Percentiles rank a stretch among this genome's conserved stretches.
Evolutionary conservation across 1,140 invertebrate genomes (phyloP).

Genomic region (Calephelis virginiensis): DNA sequence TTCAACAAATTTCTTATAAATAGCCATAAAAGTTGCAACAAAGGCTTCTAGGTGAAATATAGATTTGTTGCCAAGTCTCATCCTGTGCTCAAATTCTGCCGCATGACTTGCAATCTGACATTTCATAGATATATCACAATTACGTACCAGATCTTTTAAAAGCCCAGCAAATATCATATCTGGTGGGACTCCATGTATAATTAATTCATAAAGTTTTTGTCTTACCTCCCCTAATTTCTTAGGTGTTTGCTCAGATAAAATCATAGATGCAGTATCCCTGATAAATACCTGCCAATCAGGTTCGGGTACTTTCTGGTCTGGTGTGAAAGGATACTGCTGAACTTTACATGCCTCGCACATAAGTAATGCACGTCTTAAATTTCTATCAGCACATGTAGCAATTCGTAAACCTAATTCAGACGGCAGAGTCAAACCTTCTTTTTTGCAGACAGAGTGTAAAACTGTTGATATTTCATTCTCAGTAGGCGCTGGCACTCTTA

Average conservation of each 20-base stretch:
- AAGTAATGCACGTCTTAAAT: conserved; percentile 95
- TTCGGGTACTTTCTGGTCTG: conserved; percentile 89
- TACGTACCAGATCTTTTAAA: conserved; percentile 90
- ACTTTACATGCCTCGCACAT: conserved; percentile 97
- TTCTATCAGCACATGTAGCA: conserved; percentile 90
- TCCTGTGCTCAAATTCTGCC: conserved; percentile 93
- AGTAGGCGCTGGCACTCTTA: conserved; percentile 93
- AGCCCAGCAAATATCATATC: conserved; percentile 96
- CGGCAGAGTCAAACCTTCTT: conserved; percentile 91
- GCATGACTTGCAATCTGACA: conserved; percentile 90
- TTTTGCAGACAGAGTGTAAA: conserved; percentile 88
- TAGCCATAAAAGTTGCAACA: conserved; percentile 96
- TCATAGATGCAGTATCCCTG: conserved; percentile 91
- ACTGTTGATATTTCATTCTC: conserved; percentile 87
- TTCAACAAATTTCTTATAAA: conserved; percentile 93
- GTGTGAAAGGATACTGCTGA: conserved; percentile 93
- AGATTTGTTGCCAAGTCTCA: conserved; percentile 94
- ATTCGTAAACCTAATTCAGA: conserved; percentile 88
- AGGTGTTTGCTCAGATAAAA: conserved; percentile 93
- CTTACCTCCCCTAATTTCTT: conserved; percentile 91
- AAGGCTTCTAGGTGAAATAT: conserved; percentile 99
- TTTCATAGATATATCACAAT: conserved; percentile 95
- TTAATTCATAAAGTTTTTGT: conserved; percentile 93
- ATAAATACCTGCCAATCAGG: conserved; percentile 97
- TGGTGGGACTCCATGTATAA: conserved; percentile 95